Conservation (phyloP, 2,797 vertebrate species). For the Phoeniculus purpureus region DNA sequence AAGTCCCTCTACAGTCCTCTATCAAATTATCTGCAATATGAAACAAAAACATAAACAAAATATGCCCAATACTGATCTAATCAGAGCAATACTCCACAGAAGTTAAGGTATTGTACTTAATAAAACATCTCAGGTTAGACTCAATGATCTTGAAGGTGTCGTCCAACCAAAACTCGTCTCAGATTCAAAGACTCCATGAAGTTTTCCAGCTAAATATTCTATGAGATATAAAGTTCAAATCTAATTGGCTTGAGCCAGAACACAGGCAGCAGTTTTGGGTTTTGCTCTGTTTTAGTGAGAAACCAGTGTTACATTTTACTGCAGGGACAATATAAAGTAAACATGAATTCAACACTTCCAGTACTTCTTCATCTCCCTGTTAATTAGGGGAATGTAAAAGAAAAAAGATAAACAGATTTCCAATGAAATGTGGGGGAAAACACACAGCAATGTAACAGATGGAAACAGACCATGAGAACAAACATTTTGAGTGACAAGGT, state of each 20-base stretch:
- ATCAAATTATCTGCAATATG: background rate
- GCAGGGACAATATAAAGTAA: background rate
- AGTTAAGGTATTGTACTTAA: background rate
- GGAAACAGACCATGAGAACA: background rate
- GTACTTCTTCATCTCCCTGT: background rate
- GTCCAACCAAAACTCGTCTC: no score
- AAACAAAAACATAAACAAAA: no score
- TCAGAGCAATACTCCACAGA: background rate
- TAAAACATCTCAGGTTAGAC: background rate
- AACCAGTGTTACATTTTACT: background rate
- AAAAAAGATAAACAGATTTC: background rate
- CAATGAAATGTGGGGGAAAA: fast-evolving
- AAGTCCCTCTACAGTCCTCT: background rate
- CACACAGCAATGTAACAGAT: background rate
- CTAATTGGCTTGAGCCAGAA: background rate
- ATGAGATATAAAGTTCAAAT: background rate
- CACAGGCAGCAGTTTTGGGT: fast-evolving
- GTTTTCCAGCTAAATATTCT: background rate
- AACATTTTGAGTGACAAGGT: background rate
- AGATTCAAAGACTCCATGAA: no score
- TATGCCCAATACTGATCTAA: background rate
- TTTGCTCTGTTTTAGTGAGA: background rate
- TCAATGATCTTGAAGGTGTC: no score
- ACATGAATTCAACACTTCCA: background rate
- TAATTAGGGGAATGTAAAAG: background rate